phyloP scores from a whole-genome alignment of 2,113 vertebrate species.

The Chloropsis cyanopogon region DNA sequence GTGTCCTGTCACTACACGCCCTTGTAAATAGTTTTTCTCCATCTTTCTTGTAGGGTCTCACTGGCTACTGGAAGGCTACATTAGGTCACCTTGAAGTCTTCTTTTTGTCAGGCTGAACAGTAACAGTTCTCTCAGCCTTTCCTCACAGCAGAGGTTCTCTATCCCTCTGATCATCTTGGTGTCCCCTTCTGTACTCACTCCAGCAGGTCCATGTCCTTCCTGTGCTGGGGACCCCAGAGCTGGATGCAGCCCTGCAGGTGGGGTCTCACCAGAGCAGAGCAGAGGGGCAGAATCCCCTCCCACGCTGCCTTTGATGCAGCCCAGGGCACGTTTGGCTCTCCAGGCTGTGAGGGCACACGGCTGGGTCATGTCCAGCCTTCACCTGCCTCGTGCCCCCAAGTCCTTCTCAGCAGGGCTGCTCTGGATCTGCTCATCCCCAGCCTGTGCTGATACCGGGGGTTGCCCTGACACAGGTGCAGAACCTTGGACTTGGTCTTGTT shows the following conservation, averaged over 20 bases:
- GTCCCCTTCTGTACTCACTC: not conserved
- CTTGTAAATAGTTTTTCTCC: not conserved
- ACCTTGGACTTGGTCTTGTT: not conserved
- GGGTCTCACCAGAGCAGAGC: not conserved
- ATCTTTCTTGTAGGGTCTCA: not conserved
- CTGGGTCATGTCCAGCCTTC: not conserved
- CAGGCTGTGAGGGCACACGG: not conserved
- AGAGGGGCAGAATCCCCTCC: not conserved
- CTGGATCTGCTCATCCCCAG: not conserved
- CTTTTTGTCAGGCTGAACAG: not conserved
- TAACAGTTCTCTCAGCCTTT: not conserved
- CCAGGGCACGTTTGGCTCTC: not conserved
- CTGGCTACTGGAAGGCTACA: not conserved
- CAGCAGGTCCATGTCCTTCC: not conserved
- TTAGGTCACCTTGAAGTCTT: not conserved
- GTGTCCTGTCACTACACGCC: not conserved
- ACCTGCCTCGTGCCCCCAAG: not conserved
- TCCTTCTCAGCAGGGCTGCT: not conserved
- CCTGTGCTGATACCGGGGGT: accelerated
- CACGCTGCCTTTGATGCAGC: not conserved
- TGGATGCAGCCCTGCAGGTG: not conserved
- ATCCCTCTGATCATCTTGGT: not conserved
- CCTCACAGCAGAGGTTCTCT: not conserved
- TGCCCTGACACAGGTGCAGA: not conserved
- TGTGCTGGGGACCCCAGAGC: not conserved